Evolutionary conservation across 2,797 vertebrate species (phyloP).

Genomic region (Enteromius viviparus): DNA sequence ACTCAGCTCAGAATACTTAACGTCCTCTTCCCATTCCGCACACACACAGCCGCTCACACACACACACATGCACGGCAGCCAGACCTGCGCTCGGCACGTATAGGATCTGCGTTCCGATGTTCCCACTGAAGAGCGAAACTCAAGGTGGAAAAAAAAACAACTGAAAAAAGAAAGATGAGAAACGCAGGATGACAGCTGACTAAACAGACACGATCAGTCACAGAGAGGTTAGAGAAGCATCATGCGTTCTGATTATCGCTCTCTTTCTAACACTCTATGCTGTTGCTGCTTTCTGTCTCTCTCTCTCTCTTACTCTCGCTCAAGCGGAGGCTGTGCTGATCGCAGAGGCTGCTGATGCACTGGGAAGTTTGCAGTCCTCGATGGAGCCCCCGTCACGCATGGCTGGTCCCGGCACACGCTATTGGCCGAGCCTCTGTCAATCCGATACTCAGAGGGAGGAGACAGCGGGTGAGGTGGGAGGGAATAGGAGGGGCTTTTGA

Average conservation of each 20-base stretch:
- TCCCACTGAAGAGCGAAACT: conserved; percentile 29
- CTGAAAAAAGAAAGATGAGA: conserved; percentile 24
- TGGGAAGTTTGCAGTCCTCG: conserved; percentile 69
- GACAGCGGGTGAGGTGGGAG: conserved; percentile 24
- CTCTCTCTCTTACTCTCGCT: conserved; percentile 25
- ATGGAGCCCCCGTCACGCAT: conserved; percentile 74
- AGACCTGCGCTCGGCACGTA: conserved; percentile 32
- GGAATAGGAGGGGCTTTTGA: conserved; percentile 58
- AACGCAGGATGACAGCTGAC: conserved; percentile 25
- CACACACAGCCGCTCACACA: conserved; percentile 43
- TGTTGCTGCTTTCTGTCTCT: conserved; percentile 47
- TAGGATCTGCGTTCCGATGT: conserved; percentile 15
- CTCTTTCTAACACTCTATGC: conserved; percentile 31
- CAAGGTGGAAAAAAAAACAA: conserved; percentile 21
- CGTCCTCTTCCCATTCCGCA: conserved; percentile 59
- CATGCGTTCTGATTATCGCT: conserved; percentile 9
- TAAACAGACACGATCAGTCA: not conserved
- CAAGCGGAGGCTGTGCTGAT: conserved; percentile 39
- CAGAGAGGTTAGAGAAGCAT: conserved; percentile 37
- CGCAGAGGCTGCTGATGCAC: conserved; percentile 68
- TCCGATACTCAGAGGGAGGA: conserved; percentile 74
- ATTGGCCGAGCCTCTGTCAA: conserved; percentile 78
- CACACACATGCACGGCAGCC: conserved; percentile 43
- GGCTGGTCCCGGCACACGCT: conserved; percentile 68
- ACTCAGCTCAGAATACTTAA: conserved; percentile 59